Percentiles rank a stretch among this genome's conserved stretches.
phyloP scores from a whole-genome alignment of 2,888 invertebrate species.

The Bimastos eiseni region DNA sequence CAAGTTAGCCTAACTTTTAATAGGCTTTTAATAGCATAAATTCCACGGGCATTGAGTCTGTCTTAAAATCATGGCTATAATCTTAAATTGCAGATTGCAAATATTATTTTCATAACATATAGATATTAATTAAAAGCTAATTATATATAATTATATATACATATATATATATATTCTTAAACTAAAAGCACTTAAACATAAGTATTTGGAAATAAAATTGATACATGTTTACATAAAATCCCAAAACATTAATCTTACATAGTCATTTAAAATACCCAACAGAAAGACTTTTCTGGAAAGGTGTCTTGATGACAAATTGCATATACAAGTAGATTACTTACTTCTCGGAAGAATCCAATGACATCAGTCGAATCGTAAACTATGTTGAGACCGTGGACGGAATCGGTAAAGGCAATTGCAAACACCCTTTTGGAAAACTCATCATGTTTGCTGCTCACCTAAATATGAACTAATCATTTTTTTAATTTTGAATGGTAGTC shows the following conservation, averaged over 20 bases:
- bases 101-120: too few species aligned
- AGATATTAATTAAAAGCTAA: not conserved
- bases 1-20: not conserved
- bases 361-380: not conserved
- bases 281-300: too few species aligned
- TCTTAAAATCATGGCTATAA: not conserved
- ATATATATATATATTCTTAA: too few species aligned
- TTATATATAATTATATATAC: not conserved
- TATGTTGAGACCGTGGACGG: constrained; percentile 68
- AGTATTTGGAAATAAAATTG: too few species aligned
- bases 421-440: constrained; percentile 73
- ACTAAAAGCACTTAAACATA: too few species aligned
- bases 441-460: constrained; percentile 42
- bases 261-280: too few species aligned
- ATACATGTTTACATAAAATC: not conserved
- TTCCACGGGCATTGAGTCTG: not conserved
- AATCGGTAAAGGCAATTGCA: constrained; percentile 78
- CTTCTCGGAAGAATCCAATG: constrained; percentile 6
- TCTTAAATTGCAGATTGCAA: too few species aligned
- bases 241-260: not conserved
- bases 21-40: too few species aligned
- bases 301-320: too few species aligned
- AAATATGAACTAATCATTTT: constrained; percentile 25
- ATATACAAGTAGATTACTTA: not conserved
- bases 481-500: not conserved